Base-by-base conservation (phyloP, 2,888 invertebrate species). In the Epinotia demarniana region DNA sequence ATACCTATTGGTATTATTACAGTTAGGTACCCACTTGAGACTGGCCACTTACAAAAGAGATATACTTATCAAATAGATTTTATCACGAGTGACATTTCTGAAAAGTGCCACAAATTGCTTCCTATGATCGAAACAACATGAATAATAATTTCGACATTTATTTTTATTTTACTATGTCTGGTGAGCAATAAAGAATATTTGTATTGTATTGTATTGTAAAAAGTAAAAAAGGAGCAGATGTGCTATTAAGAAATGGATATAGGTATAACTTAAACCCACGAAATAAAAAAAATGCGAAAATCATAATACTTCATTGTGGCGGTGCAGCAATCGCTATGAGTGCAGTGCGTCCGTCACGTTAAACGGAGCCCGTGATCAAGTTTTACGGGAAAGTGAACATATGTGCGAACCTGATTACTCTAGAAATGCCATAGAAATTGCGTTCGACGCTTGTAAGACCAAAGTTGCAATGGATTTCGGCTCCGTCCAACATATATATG, bases 301-400 rank as follows among this genome's bases (percentile, higher is more conserved):
- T 33, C 6, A 33, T 33, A 33, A 33, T 12, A 49, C 49, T 13
- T 49, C 55, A 55, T 55, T 55, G 18, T 61, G 33, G 61, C 39
- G 61, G 33, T 61, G 61, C 39, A 61, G 61, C 39, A 61, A 61
- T 39, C 33, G 61, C 9, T 39, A 39, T 33, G 33, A 61, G n/a
- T 61, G 61, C 61, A 61, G 61, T 61, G 61, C 63, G 18, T 46
- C 61, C 16, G 27, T 61, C n/a, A 61, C 61, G n/a, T n/a, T 61
- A 33, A n/a, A 61, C 9, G 61, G 33, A 27, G 39, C 12, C 16
- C 61, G 61, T 33, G n/a, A 61, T 61, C 16, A 12, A 61, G 61
- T 61, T 12, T n/a, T 61, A 8, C 33, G 39, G 13, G 33, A 61
- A 39, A 61, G 33, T 23, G 12, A 60, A 33, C 61, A 61, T 8